These are phyloP conservation scores for Ictidomys tridecemlineatus DNA, from an alignment of 2,113 vertebrate species.

Conservation along the genomic window DNA sequence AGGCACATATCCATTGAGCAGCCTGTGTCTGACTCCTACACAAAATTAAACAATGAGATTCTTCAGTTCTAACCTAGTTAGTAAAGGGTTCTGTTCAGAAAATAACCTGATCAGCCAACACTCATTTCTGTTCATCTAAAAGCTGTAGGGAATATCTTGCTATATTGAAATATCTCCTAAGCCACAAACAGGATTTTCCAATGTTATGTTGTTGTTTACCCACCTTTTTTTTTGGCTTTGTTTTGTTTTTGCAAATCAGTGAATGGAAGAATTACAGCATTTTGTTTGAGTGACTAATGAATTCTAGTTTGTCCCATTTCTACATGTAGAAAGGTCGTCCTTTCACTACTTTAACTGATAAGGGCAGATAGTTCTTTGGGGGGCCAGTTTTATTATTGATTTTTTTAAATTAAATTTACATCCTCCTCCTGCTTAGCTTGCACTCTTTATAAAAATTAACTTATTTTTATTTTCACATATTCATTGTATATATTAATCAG, in stretches of 20 bases:
- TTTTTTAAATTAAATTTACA: background rate
- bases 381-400: background rate
- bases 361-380: background rate
- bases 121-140: conserved; percentile 58
- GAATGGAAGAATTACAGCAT: background rate
- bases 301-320: background rate
- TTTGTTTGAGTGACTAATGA: background rate
- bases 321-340: background rate
- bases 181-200: background rate
- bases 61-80: conserved; percentile 43
- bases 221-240: background rate
- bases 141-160: background rate
- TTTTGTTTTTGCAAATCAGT: background rate
- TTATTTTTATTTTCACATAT: background rate
- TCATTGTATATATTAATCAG: background rate
- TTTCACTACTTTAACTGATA: background rate
- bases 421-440: background rate
- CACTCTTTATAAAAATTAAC: background rate
- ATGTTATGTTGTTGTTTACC: background rate
- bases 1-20: background rate
- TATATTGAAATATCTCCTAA: conserved; percentile 29
- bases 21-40: conserved; percentile 30
- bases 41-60: conserved; percentile 70
- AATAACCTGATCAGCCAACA: conserved; percentile 54
- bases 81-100: conserved; percentile 51